Percentiles rank a stretch among this genome's conserved stretches.
phyloP scores from a whole-genome alignment of 1,140 invertebrate species.

The Carcinoscorpius rotundicauda region DNA sequence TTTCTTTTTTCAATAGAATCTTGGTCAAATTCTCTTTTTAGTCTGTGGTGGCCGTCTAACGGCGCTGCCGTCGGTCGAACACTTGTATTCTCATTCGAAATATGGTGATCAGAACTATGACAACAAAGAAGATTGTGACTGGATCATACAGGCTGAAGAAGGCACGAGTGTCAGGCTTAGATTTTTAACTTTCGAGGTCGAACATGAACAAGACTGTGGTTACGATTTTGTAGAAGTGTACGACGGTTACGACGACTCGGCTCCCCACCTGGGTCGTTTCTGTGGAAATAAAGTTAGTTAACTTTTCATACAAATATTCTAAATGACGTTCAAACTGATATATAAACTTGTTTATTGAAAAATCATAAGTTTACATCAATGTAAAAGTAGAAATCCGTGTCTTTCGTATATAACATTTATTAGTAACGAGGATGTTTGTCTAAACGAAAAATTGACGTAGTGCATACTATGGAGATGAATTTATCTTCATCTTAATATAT shows the following conservation, averaged over 20 bases:
- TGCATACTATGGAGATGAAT: too few species aligned
- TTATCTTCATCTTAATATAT: too few species aligned
- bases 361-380: too few species aligned
- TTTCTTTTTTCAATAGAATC: too few species aligned
- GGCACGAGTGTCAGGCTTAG: constrained; percentile 51
- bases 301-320: too few species aligned
- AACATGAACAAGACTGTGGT: constrained; percentile 79
- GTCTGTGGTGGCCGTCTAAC: constrained; percentile 83
- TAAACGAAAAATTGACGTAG: too few species aligned
- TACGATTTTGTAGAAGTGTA: constrained; percentile 91
- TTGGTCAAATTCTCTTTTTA: constrained; percentile 29
- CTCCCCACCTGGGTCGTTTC: constrained; percentile 62
- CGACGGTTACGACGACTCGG: constrained; percentile 69
- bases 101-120: constrained; percentile 86
- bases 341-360: too few species aligned
- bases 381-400: too few species aligned
- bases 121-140: constrained; percentile 77
- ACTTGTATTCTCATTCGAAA: constrained; percentile 85
- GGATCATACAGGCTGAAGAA: constrained; percentile 82
- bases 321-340: too few species aligned
- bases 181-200: constrained; percentile 84
- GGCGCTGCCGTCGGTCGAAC: constrained; percentile 55
- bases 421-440: too few species aligned
- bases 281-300: constrained; percentile 68
- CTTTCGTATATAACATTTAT: too few species aligned